These are phyloP conservation scores for Sisyra terminalis DNA, from an alignment of 2,888 invertebrate genomes.

Conservation along the genomic window DNA sequence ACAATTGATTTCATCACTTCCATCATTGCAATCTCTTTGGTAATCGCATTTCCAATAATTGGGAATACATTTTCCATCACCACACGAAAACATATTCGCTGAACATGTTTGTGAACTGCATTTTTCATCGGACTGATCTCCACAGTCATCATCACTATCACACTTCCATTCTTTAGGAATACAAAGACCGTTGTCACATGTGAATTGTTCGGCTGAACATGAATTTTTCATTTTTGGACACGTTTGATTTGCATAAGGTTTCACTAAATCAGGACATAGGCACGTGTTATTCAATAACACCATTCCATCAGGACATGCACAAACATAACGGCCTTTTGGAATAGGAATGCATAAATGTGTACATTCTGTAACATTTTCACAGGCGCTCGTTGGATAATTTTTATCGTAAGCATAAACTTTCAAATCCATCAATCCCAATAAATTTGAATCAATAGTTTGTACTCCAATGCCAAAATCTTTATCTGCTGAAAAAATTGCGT, in stretches of 20 bases:
- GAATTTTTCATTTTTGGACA: constrained; percentile 46
- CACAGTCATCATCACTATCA: constrained; percentile 50
- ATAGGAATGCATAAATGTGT: constrained; percentile 62
- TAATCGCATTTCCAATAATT: constrained; percentile 44
- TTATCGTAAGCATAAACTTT: constrained; percentile 63
- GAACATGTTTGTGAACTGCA: constrained; percentile 32
- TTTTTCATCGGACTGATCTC: constrained; percentile 42
- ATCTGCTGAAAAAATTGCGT: constrained; percentile 61
- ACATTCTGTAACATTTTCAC: constrained; percentile 42
- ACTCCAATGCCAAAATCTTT: constrained; percentile 55
- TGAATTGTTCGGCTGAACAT: constrained; percentile 36
- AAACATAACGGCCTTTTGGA: constrained; percentile 47
- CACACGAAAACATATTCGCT: constrained; percentile 38
- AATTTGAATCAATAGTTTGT: constrained; percentile 28
- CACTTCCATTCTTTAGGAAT: constrained; percentile 36
- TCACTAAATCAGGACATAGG: constrained; percentile 54
- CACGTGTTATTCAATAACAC: constrained; percentile 39
- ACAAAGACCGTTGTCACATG: constrained; percentile 38
- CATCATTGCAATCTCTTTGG: constrained; percentile 42
- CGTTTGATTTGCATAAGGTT: constrained; percentile 46
- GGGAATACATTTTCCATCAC: constrained; percentile 43
- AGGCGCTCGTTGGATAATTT: constrained; percentile 58
- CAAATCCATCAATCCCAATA: constrained; percentile 65
- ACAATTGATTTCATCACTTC: constrained; percentile 43
- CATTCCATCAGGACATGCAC: constrained; percentile 71